phyloP scores from a whole-genome alignment of 2,797 vertebrate species.

The Ptychobarbus kaznakovi region DNA sequence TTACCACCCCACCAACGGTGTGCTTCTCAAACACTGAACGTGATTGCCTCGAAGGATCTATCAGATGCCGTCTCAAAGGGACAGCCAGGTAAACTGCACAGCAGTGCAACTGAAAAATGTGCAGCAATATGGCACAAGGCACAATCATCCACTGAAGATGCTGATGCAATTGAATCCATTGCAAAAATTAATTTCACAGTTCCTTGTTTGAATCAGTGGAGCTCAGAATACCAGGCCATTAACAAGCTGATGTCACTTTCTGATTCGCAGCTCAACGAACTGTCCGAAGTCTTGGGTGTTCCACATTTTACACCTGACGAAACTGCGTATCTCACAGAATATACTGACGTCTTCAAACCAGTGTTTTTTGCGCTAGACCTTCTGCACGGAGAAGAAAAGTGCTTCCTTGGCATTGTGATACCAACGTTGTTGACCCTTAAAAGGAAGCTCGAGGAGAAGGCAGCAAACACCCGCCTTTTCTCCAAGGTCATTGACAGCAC shows the following conservation, averaged over 20 bases:
- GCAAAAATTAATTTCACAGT: slow-evolving; percentile 73
- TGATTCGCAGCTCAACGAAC: slow-evolving; percentile 74
- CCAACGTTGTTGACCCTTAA: slow-evolving; percentile 78
- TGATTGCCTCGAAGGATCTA: slow-evolving; percentile 75
- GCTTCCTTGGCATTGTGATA: slow-evolving; percentile 78
- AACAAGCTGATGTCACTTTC: slow-evolving; percentile 75
- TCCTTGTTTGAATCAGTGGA: slow-evolving; percentile 74
- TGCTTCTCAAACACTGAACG: slow-evolving; percentile 74
- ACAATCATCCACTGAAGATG: slow-evolving; percentile 71
- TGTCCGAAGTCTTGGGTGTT: slow-evolving; percentile 45
- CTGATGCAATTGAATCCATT: slow-evolving; percentile 73
- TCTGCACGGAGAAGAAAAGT: slow-evolving; percentile 79
- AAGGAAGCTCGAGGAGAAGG: slow-evolving; percentile 78
- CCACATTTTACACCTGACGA: slow-evolving; percentile 63
- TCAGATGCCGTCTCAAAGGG: slow-evolving; percentile 75
- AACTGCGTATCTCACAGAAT: slow-evolving; percentile 76
- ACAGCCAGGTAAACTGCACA: slow-evolving; percentile 72
- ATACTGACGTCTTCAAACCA: slow-evolving; percentile 74
- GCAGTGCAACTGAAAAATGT: slow-evolving; percentile 75
- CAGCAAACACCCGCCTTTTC: slow-evolving; percentile 67
- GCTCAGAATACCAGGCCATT: slow-evolving; percentile 74
- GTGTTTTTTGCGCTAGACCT: slow-evolving; percentile 79
- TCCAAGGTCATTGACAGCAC: slow-evolving; percentile 69
- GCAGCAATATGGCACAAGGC: slow-evolving; percentile 75
- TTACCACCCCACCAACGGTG: slow-evolving; percentile 74